phyloP scores from a whole-genome alignment of 2,888 invertebrate species.

The Orchesella flavescens region DNA sequence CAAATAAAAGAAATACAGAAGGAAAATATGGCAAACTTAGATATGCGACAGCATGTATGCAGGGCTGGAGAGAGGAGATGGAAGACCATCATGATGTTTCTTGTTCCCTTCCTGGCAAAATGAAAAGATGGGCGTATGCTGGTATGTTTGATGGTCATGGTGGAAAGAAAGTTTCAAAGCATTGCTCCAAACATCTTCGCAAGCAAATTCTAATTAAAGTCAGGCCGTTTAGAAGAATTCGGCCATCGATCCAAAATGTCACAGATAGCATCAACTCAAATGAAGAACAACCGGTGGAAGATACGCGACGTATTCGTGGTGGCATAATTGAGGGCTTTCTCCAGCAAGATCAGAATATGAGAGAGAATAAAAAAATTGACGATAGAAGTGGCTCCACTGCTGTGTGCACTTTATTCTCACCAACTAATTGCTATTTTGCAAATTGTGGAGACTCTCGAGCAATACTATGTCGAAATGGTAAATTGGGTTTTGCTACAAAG shows the following conservation, averaged over 20 bases:
- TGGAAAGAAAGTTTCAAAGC: conserved; percentile 76
- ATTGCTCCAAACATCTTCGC: conserved; percentile 75
- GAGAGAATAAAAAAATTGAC: conserved; percentile 5
- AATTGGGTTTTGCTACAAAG: conserved; percentile 76
- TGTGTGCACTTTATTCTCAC: conserved; percentile 75
- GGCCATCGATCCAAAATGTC: no score
- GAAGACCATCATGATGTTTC: conserved; percentile 38
- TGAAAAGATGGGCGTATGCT: conserved; percentile 76
- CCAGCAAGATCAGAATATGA: conserved; percentile 5
- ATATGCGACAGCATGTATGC: conserved; percentile 39
- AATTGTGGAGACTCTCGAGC: conserved; percentile 78
- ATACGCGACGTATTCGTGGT: not conserved
- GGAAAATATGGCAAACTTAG: not conserved
- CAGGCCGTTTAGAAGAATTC: no score
- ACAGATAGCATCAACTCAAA: not conserved
- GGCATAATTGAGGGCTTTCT: conserved; percentile 18
- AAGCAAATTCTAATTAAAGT: conserved; percentile 74
- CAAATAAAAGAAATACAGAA: conserved; percentile 17
- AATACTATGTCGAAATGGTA: conserved; percentile 75
- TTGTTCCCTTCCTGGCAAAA: not conserved
- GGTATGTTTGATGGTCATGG: conserved; percentile 80
- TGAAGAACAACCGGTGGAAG: not conserved
- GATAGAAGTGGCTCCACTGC: conserved; percentile 51
- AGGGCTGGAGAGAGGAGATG: conserved; percentile 47
- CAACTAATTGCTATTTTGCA: conserved; percentile 76